Evolutionary conservation across 2,797 vertebrate species (phyloP).

Genomic region (Coilia nasus): DNA sequence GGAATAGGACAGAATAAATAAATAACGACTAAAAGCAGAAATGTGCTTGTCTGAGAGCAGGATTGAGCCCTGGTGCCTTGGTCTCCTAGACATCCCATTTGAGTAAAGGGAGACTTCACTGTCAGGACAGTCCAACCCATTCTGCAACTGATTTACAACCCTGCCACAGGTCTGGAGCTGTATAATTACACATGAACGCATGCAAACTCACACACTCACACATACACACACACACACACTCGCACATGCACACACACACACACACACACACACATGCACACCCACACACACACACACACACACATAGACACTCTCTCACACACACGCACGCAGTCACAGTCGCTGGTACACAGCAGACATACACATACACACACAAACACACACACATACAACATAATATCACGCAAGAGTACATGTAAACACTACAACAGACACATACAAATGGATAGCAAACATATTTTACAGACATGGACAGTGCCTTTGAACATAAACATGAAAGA

Average conservation of each 20-base stretch:
- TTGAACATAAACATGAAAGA: background rate
- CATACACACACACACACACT: background rate
- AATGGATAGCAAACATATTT: background rate
- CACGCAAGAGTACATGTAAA: background rate
- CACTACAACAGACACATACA: background rate
- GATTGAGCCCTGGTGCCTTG: background rate
- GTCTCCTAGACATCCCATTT: conserved; percentile 30
- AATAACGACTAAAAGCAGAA: background rate
- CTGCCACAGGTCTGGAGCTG: conserved; percentile 70
- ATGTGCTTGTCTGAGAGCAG: background rate
- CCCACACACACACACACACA: background rate
- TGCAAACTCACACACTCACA: conserved; percentile 2
- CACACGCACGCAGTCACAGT: background rate
- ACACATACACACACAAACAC: background rate
- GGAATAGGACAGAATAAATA: background rate
- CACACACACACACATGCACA: conserved; percentile 34
- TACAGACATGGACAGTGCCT: background rate
- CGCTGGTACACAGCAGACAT: too few relatives aligned
- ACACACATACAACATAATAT: background rate
- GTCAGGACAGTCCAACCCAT: conserved; percentile 66
- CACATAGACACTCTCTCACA: background rate
- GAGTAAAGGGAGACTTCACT: conserved; percentile 37
- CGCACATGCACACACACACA: background rate
- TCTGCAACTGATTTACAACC: conserved; percentile 76
- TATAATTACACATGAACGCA: conserved; percentile 70